Percentiles rank a stretch among this genome's conserved stretches.
Evolutionary conservation across 2,113 vertebrate species (phyloP).

Genomic region (Garra rufa): DNA sequence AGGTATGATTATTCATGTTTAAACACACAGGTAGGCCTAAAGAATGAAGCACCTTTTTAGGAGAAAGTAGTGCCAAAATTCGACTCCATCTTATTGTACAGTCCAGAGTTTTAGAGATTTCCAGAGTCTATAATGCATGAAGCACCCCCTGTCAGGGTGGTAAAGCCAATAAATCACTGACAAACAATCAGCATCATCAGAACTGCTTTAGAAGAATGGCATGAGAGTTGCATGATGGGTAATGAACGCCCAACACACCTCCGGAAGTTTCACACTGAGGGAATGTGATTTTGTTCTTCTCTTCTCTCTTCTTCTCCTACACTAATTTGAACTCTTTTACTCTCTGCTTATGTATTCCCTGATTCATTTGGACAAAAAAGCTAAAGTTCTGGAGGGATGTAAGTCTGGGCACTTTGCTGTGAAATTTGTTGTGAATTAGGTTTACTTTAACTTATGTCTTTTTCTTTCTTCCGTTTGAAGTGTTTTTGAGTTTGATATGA

Average conservation of each 20-base stretch:
- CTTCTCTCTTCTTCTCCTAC: slow-evolving; percentile 65
- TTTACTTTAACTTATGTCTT: slow-evolving; percentile 46
- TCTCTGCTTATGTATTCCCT: slow-evolving; percentile 77
- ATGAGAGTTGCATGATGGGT: slow-evolving; percentile 32
- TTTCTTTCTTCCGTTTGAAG: slow-evolving; percentile 52
- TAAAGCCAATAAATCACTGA: not conserved
- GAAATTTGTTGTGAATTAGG: slow-evolving; percentile 55
- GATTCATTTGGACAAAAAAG: slow-evolving; percentile 85
- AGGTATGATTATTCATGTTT: no score
- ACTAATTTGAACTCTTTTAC: slow-evolving; percentile 80
- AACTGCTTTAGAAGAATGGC: not conserved
- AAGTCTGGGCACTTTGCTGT: slow-evolving; percentile 79
- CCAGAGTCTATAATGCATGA: slow-evolving; percentile 14
- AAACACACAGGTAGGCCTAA: not conserved
- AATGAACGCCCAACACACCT: slow-evolving; percentile 12
- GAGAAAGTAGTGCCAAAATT: not conserved
- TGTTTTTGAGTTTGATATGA: slow-evolving; percentile 58
- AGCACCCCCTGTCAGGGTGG: not conserved
- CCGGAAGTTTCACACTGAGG: slow-evolving; percentile 31
- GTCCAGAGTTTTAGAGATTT: no score
- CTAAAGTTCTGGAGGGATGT: slow-evolving; percentile 98
- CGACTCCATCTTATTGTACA: not conserved
- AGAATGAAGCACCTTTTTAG: not conserved
- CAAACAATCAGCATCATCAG: slow-evolving; percentile 29
- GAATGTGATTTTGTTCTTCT: not conserved